These are phyloP conservation scores for Stictocephala bisonia DNA, from an alignment of 2,888 invertebrate species.

Conservation along the genomic window DNA sequence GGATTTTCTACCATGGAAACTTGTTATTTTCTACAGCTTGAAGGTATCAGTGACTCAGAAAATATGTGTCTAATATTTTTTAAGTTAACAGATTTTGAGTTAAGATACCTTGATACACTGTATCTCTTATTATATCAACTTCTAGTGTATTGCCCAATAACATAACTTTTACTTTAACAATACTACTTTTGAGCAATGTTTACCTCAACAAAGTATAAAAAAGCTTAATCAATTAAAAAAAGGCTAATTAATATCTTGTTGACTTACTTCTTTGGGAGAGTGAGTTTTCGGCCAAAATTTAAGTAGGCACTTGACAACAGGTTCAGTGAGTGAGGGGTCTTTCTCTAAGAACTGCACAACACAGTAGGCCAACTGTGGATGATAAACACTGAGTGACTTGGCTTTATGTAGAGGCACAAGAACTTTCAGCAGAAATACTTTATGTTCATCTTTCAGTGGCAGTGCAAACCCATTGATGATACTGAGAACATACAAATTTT, in stretches of 20 bases:
- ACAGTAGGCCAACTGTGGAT: constrained; percentile 98
- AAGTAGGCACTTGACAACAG: constrained; percentile 91
- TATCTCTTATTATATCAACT: too few species aligned
- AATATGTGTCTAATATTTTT: too few species aligned
- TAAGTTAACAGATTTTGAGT: too few species aligned
- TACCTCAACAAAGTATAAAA: not conserved
- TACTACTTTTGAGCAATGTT: not conserved
- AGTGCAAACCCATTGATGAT: constrained; percentile 99
- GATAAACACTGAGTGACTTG: constrained; percentile 95
- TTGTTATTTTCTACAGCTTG: too few species aligned
- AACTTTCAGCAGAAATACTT: constrained; percentile 94
- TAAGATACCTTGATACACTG: too few species aligned
- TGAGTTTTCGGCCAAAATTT: constrained; percentile 99
- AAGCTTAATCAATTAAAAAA: not conserved
- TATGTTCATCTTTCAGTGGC: constrained; percentile 98
- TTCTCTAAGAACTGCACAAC: constrained; percentile 99
- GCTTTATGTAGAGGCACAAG: constrained; percentile 96
- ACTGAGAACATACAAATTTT: constrained; percentile 70
- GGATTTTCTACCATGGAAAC: too few species aligned
- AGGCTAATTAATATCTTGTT: not conserved
- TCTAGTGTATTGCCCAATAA: too few species aligned
- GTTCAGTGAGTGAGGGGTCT: constrained; percentile 94
- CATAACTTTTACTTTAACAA: too few species aligned
- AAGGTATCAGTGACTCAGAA: too few species aligned
- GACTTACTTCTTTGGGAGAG: constrained; percentile 89